A percentile compares a stretch with the other conserved stretches of the same genome.
Conservation (phyloP, 2,888 invertebrate genomes). For the Kuschelorhynchus macadamiae region DNA sequence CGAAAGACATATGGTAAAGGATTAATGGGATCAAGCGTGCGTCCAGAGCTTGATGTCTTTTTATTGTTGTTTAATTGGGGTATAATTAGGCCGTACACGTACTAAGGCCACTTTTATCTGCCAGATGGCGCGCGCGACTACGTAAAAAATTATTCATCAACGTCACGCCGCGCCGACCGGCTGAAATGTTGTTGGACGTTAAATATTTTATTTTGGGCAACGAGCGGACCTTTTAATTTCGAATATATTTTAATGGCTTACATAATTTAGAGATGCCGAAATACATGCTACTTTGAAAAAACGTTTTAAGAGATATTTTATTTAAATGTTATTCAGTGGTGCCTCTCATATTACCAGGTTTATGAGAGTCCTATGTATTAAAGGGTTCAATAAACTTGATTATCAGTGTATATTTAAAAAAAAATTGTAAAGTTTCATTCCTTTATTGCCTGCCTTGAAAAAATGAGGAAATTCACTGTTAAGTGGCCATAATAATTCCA, state of each 20-base stretch:
- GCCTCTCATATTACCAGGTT: no score
- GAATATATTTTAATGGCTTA: constrained; percentile 5
- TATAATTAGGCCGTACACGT: constrained; percentile 38
- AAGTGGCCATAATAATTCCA: no score
- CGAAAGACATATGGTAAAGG: constrained; percentile 36
- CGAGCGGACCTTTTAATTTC: constrained; percentile 18
- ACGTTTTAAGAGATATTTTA: no score
- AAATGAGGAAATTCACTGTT: no score
- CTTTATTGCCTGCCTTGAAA: no score
- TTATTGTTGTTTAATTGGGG: constrained; percentile 46
- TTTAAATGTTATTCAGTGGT: no score
- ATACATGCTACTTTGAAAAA: background rate
- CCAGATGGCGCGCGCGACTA: constrained; percentile 37
- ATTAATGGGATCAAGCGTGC: constrained; percentile 27
- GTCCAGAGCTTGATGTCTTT: constrained; percentile 39
- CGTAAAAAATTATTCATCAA: constrained; percentile 42
- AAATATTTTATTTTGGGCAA: constrained; percentile 30
- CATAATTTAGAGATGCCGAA: background rate
- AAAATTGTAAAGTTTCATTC: no score
- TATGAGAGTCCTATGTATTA: no score
- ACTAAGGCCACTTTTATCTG: constrained; percentile 32
- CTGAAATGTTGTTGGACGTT: constrained; percentile 8
- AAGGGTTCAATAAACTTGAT: no score
- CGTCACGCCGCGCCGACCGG: constrained; percentile 30
- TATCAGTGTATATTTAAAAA: no score